phyloP scores from a whole-genome alignment of 1,140 invertebrate species.

The Heliconius nattereri region DNA sequence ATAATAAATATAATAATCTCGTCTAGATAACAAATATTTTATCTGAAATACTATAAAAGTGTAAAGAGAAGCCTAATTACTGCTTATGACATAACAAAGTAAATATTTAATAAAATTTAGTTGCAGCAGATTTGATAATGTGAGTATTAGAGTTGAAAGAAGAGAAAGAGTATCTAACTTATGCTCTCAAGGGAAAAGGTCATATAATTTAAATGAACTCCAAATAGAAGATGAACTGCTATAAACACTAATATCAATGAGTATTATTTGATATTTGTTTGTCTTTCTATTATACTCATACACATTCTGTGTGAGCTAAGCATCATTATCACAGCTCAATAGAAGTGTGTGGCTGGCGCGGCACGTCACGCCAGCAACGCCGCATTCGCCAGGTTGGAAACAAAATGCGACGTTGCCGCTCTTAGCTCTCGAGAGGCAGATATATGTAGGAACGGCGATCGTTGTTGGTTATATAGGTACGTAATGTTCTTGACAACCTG shows the following conservation, averaged over 20 bases:
- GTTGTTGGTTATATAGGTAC: slow-evolving; percentile 31
- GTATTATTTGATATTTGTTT: background rate
- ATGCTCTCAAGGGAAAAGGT: background rate
- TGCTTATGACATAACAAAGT: background rate
- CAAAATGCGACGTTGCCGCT: slow-evolving; percentile 48
- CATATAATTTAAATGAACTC: background rate
- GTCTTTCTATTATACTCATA: background rate
- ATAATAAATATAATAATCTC: background rate
- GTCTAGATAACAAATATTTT: background rate
- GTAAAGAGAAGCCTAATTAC: background rate
- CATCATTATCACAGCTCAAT: slow-evolving; percentile 28
- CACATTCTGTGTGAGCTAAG: slow-evolving; percentile 15
- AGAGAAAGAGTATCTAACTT: background rate
- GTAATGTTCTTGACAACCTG: slow-evolving; percentile 32
- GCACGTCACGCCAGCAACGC: slow-evolving; percentile 43
- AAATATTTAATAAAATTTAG: background rate
- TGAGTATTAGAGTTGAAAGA: background rate
- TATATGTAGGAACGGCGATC: slow-evolving; percentile 33
- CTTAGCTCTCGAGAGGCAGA: slow-evolving; percentile 31
- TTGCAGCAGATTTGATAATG: background rate
- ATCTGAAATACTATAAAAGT: background rate
- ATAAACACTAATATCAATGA: background rate
- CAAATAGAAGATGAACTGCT: background rate
- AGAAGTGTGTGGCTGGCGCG: slow-evolving; percentile 32
- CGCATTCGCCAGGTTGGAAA: slow-evolving; percentile 36